Conservation (phyloP, 1,140 invertebrate genomes). For the Plodia interpunctella region DNA sequence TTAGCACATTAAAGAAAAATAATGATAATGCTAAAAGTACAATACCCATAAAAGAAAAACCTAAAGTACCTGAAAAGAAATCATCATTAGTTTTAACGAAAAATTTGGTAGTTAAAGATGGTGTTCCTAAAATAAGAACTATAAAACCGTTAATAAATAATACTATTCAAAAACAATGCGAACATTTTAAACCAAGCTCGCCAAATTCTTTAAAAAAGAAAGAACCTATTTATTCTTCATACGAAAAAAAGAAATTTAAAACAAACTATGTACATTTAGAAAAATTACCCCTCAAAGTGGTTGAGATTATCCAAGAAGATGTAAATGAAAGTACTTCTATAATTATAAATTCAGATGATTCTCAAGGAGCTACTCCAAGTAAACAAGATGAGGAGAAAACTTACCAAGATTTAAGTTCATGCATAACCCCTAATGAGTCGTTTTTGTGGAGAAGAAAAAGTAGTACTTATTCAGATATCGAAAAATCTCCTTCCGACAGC, state of each 20-base stretch:
- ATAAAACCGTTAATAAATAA: conserved; percentile 45
- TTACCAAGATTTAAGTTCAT: conserved; percentile 51
- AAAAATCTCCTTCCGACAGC: conserved; percentile 51
- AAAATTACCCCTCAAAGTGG: conserved; percentile 59
- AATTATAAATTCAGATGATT: conserved; percentile 9
- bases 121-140: conserved; percentile 69
- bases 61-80: conserved; percentile 76
- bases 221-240: conserved; percentile 47
- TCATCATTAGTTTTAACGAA: conserved; percentile 66
- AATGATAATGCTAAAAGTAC: conserved; percentile 33
- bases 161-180: conserved; percentile 25
- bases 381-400: conserved; percentile 32
- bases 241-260: conserved; percentile 62
- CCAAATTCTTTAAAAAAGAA: conserved; percentile 45
- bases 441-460: conserved; percentile 73
- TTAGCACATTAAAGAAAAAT: conserved; percentile 41
- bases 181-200: conserved; percentile 22
- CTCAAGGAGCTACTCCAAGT: conserved; percentile 7
- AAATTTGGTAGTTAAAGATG: conserved; percentile 71
- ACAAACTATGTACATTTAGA: conserved; percentile 67
- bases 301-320: conserved; percentile 71
- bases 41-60: conserved; percentile 60
- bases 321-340: conserved; percentile 31
- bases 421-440: conserved; percentile 71
- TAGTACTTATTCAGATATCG: conserved; percentile 53